Base-by-base conservation (phyloP, 2,797 vertebrate species). In the Microtus obscurus region DNA sequence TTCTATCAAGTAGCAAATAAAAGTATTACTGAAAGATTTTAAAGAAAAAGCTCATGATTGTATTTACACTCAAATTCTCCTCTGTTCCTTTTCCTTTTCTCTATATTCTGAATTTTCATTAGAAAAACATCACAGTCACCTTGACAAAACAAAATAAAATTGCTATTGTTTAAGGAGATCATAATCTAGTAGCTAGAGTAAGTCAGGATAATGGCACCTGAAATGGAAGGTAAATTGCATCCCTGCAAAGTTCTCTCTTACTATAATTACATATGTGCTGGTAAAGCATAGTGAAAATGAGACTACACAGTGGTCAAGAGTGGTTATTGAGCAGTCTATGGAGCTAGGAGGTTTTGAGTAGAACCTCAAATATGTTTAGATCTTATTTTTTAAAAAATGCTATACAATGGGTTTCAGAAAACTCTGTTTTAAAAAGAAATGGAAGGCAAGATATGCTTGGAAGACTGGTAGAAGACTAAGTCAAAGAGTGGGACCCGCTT, bases 111-210 rank as follows among this genome's bases (percentile, higher is more conserved):
- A 93, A 48, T 63, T 69, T 81, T 31, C 82, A 65, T 27, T 78
- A 86, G 29, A 31, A 92, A 83, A 59, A 34, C 31, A 48, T 29
- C 45, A 69, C 23, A 94, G 89, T 87, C 7, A 56, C 65, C 74
- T 63, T 67, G 37, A 59, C 65, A 82, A 96, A 90, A 76, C 8
- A 67, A 45, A 91, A 86, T 5, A 69, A 86, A 92, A 94, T 16
- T 73, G 0, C 10, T 65, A 40, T 56, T 53, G 3, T 23, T 85
- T n/a, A 51, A 76, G n/a, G 71, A 81, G 17, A 10, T 59, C n/a
- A 19, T 74, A 63, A 43, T 45, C 17, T 89, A 93, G 79, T 67
- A 31, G 37, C 56, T 11, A 85, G 2, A 40, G 34, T 37, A 74
- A 90, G 19, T 2, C 19, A 76, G 61, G 19, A 81, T 40, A 3